A percentile compares a stretch with the other conserved stretches of the same genome.
Conservation (phyloP, 2,888 invertebrate species). For the Daptonema setosum region DNA sequence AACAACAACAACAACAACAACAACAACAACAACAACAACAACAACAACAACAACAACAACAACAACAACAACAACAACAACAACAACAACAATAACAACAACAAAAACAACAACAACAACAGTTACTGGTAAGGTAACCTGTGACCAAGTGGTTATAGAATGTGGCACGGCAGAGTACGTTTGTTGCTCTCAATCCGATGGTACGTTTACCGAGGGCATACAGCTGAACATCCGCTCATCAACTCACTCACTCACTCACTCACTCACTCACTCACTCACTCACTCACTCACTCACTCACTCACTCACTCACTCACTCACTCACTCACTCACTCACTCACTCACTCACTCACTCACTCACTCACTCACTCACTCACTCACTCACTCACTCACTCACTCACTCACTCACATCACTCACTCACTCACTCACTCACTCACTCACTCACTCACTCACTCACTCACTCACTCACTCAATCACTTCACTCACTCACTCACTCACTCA, state of each 20-base stretch:
- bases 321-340: neutral
- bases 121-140: too few relatives aligned
- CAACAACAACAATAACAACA: too few relatives aligned
- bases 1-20: too few relatives aligned
- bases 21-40: too few relatives aligned
- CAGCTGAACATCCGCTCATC: too few relatives aligned
- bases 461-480: neutral
- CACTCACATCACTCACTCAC: neutral
- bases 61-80: too few relatives aligned
- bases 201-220: neutral
- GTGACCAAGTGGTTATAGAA: neutral
- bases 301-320: neutral
- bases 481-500: neutral
- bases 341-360: neutral
- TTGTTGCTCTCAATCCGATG: neutral
- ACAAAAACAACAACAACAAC: too few relatives aligned
- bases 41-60: too few relatives aligned
- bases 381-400: neutral
- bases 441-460: neutral
- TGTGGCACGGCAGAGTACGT: neutral
- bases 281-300: neutral
- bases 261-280: neutral
- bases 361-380: neutral
- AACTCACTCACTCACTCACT: neutral
- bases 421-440: neutral